Evolutionary conservation across 2,797 vertebrate genomes (phyloP), one percentile per base, ranked within the genome.

Genomic region (Acipenser oxyrinchus): DNA sequence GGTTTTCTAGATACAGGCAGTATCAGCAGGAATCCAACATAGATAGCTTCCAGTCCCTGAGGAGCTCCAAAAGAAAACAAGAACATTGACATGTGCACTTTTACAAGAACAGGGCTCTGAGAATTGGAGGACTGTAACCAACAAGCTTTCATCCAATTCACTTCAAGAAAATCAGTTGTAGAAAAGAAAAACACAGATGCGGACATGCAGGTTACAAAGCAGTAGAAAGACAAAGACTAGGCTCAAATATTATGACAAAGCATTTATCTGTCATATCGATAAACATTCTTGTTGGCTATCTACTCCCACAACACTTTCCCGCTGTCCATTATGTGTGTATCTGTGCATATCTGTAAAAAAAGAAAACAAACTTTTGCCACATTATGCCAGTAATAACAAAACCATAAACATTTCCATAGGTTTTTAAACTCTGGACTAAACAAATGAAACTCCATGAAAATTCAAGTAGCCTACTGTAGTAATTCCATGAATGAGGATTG

Each of bases 151-250:
- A n/a, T 58, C 4, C 15, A 58, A 4, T 58, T 13, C 18, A 37
- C 18, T 48, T 11, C 18, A 65, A 48, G 48, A 7, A 61, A 60
- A 64, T 64, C 49, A 70, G 6, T 51, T 60, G 52, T 18, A 50
- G 62, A 51, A 10, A 62, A 60, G 55, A 66, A 57, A 69, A 10
- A 51, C 10, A 18, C 60, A 15, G 65, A 23, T 48, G 52, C 37
- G 10, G 48, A 18, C 48, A 51, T 6, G 48, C 10, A 60, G 58
- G 15, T 23, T 49, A 67, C 51, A 13, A 63, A 60, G 52, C 8
- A 12, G 48, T 7, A 12, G 23, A 63, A 49, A 51, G 12, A 18
- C 62, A 62, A 49, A 66, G 65, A 9, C 15, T 10, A 10, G 62
- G 55, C 55, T 58, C 55, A 11, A 58, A 5, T 58, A 13, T 58